Conservation (phyloP, 2,797 vertebrate genomes). For the Acanthurus leucopareius region DNA sequence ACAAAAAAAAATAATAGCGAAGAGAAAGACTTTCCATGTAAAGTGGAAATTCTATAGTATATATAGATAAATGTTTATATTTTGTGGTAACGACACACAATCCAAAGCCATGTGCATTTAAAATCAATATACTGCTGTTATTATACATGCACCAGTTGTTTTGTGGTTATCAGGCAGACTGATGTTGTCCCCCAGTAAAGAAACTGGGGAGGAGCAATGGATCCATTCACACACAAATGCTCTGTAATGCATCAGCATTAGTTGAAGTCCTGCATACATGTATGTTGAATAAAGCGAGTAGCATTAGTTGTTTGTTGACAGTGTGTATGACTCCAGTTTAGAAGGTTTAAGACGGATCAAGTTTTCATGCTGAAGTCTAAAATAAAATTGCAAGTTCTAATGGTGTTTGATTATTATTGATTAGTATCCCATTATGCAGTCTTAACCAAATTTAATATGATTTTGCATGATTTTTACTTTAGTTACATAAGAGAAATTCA, state of each 20-base stretch:
- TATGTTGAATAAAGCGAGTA: slow-evolving; percentile 17
- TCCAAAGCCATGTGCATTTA: slow-evolving; percentile 29
- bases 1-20: slow-evolving; percentile 25
- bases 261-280: neutral
- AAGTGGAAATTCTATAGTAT: slow-evolving; percentile 24
- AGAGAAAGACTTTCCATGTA: slow-evolving; percentile 2
- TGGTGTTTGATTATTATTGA: too few species aligned
- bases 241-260: neutral
- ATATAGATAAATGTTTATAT: slow-evolving; percentile 4
- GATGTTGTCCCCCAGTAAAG: slow-evolving; percentile 20
- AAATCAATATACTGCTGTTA: slow-evolving; percentile 36
- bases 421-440: neutral
- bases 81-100: neutral
- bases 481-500: neutral
- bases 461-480: neutral
- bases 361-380: neutral
- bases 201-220: neutral
- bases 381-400: neutral
- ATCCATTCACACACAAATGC: slow-evolving; percentile 17
- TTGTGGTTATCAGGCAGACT: slow-evolving; percentile 27
- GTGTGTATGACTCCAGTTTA: neutral
- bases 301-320: slow-evolving; percentile 24
- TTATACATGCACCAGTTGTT: slow-evolving; percentile 31
- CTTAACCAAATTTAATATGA: too few species aligned
- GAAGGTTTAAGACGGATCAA: neutral